Conservation (phyloP, 1,140 invertebrate genomes). For the Steinernema feltiae region DNA sequence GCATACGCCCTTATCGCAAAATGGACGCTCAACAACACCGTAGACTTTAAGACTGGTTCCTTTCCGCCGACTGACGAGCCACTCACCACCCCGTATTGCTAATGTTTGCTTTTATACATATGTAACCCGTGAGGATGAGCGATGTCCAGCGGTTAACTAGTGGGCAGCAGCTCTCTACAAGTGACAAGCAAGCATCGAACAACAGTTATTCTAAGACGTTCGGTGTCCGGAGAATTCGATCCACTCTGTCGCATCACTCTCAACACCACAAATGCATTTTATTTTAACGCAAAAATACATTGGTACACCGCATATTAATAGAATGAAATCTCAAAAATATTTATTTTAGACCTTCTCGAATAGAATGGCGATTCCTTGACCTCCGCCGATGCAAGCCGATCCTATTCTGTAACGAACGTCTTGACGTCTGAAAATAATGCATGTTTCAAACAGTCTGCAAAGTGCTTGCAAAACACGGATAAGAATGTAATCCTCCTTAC, state of each 20-base stretch:
- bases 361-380: conserved; percentile 90
- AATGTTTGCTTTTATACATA: conserved; percentile 12
- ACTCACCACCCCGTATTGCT: conserved; percentile 14
- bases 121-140: neutral
- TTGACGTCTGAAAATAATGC: conserved; percentile 69
- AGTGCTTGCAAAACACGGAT: too few species aligned
- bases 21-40: conserved; percentile 7
- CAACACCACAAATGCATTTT: too few species aligned
- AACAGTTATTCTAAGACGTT: too few species aligned
- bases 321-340: too few species aligned
- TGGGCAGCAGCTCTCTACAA: neutral
- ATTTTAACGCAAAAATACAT: too few species aligned
- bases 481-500: too few species aligned
- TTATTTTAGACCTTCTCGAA: conserved; percentile 65
- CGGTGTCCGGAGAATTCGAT: neutral
- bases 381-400: conserved; percentile 94
- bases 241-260: too few species aligned
- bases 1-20: conserved; percentile 11
- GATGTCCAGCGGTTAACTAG: neutral
- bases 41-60: conserved; percentile 12
- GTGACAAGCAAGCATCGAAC: too few species aligned
- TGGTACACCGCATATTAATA: too few species aligned
- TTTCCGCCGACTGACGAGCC: too few species aligned
- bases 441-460: too few species aligned
- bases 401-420: conserved; percentile 72